Evolutionary conservation across 2,113 vertebrate species (phyloP), one percentile per base, ranked within the genome.

Genomic region (Astatoreochromis straeleni): DNA sequence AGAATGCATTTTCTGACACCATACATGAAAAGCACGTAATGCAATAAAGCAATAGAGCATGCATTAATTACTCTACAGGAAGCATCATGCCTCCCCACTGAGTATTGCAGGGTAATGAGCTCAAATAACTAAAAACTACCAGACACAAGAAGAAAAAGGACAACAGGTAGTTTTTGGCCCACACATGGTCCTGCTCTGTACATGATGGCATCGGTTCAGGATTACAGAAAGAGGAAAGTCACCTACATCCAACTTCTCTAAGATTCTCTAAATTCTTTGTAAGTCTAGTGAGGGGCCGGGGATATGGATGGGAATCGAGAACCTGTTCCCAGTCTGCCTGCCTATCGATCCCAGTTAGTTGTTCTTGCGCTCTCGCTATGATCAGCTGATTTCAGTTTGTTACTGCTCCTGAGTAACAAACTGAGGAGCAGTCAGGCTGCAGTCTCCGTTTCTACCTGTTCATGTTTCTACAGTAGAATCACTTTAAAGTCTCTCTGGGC

Each of bases 301-400:
- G 3, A 21, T 0, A 21, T 21, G 31, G 17, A 2, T 65, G 31
- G 10, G 31, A 35, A n/a, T 35, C 2, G 6, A 35, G 31, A 65
- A 35, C 60, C 17, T 4, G 9, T 35, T 63, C 17, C 16, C 31
- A n/a, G 58, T 63, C 58, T 63, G 31, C 58, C 58, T 63, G 31
- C 31, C 31, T 65, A 1, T 65, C 2, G 9, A 63, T 63, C 17
- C 6, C 17, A 11, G 31, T 63, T 35, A 63, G 9, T 19, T 19
- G 31, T 35, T 63, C 9, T 63, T 4, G 4, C 1, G 6, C 17
- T 63, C 16, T 63, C 1, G 2, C 31, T 63, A 35, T 0, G 9
- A 63, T 63, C 58, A 1, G 17, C 58, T 63, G 58, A 35, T 63
- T 35, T 63, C 58, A 35, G 58, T 63, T 58, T 58, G 55, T 58